Conservation (phyloP, 2,888 invertebrate species). For the Agonopterix arenella region DNA sequence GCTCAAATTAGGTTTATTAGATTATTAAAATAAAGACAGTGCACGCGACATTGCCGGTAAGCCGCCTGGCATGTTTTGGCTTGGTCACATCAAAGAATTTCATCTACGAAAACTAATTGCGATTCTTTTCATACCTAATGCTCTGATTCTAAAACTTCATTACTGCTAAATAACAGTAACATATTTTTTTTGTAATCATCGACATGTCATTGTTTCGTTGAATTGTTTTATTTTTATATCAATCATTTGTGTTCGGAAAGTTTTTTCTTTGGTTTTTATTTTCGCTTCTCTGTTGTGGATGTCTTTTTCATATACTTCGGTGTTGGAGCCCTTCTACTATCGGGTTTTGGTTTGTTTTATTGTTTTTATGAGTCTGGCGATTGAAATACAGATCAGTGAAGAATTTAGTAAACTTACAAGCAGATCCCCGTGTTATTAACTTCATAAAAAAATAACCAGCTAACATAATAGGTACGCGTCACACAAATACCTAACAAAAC, state of each 20-base stretch:
- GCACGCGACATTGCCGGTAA: conserved; percentile 54
- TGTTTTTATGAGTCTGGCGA: no score
- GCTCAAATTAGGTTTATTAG: conserved; percentile 33
- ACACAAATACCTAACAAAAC: no score
- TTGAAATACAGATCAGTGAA: no score
- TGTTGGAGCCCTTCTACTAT: background rate
- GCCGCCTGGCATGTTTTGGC: conserved; percentile 63
- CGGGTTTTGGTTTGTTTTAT: no score
- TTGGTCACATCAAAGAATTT: conserved; percentile 43
- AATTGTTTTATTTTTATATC: conserved; percentile 3
- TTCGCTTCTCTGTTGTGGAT: conserved; percentile 8
- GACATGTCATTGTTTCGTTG: conserved; percentile 51
- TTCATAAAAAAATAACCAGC: no score
- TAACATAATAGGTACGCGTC: no score
- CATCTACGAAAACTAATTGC: conserved; percentile 11
- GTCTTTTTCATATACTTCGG: conserved; percentile 3
- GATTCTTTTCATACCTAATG: conserved; percentile 9
- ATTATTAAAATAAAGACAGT: conserved; percentile 25
- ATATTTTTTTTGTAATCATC: conserved; percentile 49
- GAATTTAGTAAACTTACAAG: no score
- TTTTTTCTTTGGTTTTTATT: conserved; percentile 7
- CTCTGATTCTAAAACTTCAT: conserved; percentile 12
- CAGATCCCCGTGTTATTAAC: no score
- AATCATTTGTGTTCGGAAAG: conserved; percentile 19
- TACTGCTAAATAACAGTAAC: conserved; percentile 18